Base-by-base conservation (phyloP, 64 coral and sea anemone genomes). In the Cladopsammia gracilis region DNA sequence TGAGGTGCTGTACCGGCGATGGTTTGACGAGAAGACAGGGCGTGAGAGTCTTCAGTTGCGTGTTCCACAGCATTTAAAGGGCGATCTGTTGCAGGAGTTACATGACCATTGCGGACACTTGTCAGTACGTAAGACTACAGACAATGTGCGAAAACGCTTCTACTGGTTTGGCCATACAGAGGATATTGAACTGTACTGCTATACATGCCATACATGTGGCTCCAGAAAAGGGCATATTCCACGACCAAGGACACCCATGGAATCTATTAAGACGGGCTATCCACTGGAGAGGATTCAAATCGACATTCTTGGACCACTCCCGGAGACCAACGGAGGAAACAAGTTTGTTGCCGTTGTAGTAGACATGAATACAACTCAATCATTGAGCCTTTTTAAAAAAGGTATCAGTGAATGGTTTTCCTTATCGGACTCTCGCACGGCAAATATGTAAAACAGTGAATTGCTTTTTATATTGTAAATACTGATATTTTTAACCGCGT, bases 271-370 rank as follows among this genome's bases (percentile, higher is more conserved):
- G 45, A 70, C 77, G 62, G 89, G 76, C 74, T 79, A 67, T 26
- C 89, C 89, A 64, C 48, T 90, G 13, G 88, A 90, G 66, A 90
- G 88, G 12, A 80, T 90, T 50, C 73, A 77, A 18, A 70, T 90
- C 16, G 42, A 90, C 73, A 80, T 81, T 69, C 62, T 90, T 48
- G 88, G 75, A 62, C 74, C 88, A 58, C 75, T 90, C 56, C 88
- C 88, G 64, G 88, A 77, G 62, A 90, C 88, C 76, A 44, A 65
- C 34, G 42, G 23, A 57, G 42, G 76, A 14, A 90, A 90, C 88
- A 90, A 90, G 3, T 90, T 62, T 90, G 75, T 78, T 52, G 58
- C 60, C 3, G 88, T 90, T 76, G 88, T 90, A 64, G 88, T 64
- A 0, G 74, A 79, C 75, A 67, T 5, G 69, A 77, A 49, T 34